A percentile compares a stretch with the other conserved stretches of the same genome.
phyloP scores from a whole-genome alignment of 1,140 invertebrate species.

The Anastrepha ludens region DNA sequence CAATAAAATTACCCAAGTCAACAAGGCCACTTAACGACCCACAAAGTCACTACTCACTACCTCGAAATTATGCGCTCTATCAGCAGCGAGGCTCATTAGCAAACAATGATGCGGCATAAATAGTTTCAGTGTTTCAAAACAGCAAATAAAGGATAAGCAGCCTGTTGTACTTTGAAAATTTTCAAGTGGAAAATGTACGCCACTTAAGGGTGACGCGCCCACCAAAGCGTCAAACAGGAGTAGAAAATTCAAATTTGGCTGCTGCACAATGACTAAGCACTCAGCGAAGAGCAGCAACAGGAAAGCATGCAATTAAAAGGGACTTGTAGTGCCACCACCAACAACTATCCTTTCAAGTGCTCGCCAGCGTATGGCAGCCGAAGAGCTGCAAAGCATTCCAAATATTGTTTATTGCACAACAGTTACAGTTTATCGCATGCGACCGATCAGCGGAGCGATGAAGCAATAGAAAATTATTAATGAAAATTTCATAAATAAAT shows the following conservation, averaged over 20 bases:
- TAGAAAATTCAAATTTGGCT: not conserved
- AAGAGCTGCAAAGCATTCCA: not conserved
- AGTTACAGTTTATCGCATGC: not conserved
- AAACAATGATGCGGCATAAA: conserved; percentile 56
- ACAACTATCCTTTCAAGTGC: not conserved
- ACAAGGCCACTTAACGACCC: conserved; percentile 50
- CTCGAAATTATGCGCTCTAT: conserved; percentile 53
- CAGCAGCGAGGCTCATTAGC: conserved; percentile 66
- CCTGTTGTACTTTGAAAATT: conserved; percentile 13
- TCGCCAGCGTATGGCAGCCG: not conserved
- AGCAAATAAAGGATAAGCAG: conserved; percentile 40
- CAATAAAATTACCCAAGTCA: conserved; percentile 39
- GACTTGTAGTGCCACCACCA: not conserved
- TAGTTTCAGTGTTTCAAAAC: conserved; percentile 35
- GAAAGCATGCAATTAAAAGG: conserved; percentile 43
- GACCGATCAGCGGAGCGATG: conserved; percentile 36
- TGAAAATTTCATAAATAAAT: conserved; percentile 25
- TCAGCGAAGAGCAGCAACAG: conserved; percentile 3
- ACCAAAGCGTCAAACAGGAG: conserved; percentile 12
- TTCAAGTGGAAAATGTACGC: conserved; percentile 44
- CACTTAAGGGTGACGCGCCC: conserved; percentile 45
- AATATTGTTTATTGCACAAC: conserved; percentile 17
- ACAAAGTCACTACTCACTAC: conserved; percentile 31
- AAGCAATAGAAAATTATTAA: conserved; percentile 33
- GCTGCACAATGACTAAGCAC: not conserved